Base-by-base conservation (phyloP, 2,888 invertebrate genomes). In the Anoplius nigerrimus region DNA sequence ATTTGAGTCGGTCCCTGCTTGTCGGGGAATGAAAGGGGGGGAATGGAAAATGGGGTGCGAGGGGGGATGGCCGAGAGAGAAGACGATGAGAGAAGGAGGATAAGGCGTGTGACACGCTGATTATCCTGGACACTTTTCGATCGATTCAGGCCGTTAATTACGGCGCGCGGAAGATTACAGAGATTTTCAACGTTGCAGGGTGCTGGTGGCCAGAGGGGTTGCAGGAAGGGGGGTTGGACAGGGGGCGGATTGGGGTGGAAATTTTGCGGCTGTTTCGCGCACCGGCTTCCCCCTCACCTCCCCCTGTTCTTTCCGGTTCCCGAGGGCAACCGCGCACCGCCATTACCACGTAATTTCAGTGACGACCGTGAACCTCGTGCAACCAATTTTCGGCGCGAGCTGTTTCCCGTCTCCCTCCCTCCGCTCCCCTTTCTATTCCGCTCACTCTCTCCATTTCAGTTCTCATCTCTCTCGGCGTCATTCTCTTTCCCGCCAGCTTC, bases 241-340 rank as follows among this genome's bases (percentile, higher is more conserved):
- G 34, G 53, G 21, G 21, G 42, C 34, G n/a, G 20, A 42, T 8
- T 45, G 13, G 52, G 60, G 61, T 62, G 54, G 42, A 66, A 66
- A 62, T 66, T 65, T 62, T 52, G 65, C 54, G 62, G 62, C 34
- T 66, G 42, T 66, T 66, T 66, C 65, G 65, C 61, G 62, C 53
- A 58, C 58, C 52, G 52, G 22, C 34, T 34, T 13, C 8, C 27
- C 27, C 2, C 34, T 13, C 34, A 3, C 34, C 6, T 13, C 2
- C 34, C 8, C 34, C 34, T 34, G 62, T 62, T 66, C 65, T 66
- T 66, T 20, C 56, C 60, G 52, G 62, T 66, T 48, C 56, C 57
- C 61, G 34, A 34, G 34, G 34, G 34, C 34, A 34, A 34, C 34
- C 34, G 34, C 34, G 34, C 11, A 34, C 54, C 34, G 27, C 54